phyloP scores from a whole-genome alignment of 2,888 invertebrate species.

The Alsophila aescularia region DNA sequence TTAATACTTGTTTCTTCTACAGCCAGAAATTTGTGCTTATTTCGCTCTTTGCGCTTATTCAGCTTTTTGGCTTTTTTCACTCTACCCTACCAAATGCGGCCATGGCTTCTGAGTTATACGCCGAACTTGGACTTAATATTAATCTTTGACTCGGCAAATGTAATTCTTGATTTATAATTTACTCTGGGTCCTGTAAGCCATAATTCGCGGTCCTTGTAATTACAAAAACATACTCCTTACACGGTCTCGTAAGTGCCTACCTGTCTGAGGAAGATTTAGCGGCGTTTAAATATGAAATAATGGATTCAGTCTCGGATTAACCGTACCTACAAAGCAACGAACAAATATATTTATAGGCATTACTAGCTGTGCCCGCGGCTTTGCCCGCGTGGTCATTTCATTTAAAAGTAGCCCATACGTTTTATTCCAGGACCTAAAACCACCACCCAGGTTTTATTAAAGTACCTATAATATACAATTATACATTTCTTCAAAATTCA shows the following conservation, averaged over 20 bases:
- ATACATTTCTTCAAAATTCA: too few species aligned
- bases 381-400: too few species aligned
- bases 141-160: slow-evolving; percentile 28
- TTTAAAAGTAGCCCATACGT: too few species aligned
- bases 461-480: too few species aligned
- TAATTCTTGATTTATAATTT: slow-evolving; percentile 20
- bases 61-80: slow-evolving; percentile 40
- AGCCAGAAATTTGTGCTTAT: slow-evolving; percentile 39
- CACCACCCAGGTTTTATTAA: too few species aligned
- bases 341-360: background rate
- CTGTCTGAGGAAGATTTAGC: slow-evolving; percentile 9
- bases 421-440: too few species aligned
- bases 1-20: slow-evolving; percentile 43
- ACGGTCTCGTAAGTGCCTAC: background rate
- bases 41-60: slow-evolving; percentile 41
- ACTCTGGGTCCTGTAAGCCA: slow-evolving; percentile 6
- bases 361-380: too few species aligned
- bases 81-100: slow-evolving; percentile 35
- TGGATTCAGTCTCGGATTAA: slow-evolving; percentile 3
- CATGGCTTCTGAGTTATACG: slow-evolving; percentile 62
- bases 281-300: slow-evolving; percentile 8
- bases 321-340: background rate
- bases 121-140: slow-evolving; percentile 42
- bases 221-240: slow-evolving; percentile 15
- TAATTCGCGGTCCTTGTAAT: slow-evolving; percentile 19